Evolutionary conservation across 1,140 invertebrate species (phyloP), one percentile per base, ranked within the genome.

Genomic region (Macrobrachium nipponense): DNA sequence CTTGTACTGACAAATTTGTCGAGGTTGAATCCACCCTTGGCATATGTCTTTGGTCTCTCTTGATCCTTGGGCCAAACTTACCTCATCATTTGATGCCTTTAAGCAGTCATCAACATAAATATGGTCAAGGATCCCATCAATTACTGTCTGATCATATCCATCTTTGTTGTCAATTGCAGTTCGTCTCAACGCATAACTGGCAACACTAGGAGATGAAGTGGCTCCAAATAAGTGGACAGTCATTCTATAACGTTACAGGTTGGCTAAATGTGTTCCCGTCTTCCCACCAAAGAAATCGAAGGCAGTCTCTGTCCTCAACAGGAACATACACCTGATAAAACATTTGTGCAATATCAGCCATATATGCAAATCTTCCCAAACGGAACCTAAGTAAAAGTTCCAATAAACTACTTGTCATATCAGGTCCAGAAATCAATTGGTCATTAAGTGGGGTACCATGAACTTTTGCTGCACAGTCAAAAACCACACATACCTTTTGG

Each of bases 271-370:
- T 10, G 20, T 68, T 20, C 8, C 59, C 59, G 20, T 14, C 79
- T 11, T 44, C n/a, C 68, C 79, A 80, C 79, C 58, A 80, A 17
- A 43, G 18, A 60, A 80, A 80, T 51, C 51, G 61, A n/a, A 80
- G 36, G 18, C 6, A 6, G 20, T 59, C 44, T 18, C 78, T n/a
- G 51, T 80, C 5, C 78, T 80, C 6, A 18, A 10, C 0, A 58
- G 78, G 11, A n/a, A 80, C 44, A 27, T 27, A 36, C 17, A 80
- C 51, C 43, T 80, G 78, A 43, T 80, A 59, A 18, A 80, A 59
- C 78, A 80, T 80, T 66, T 36, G 18, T 36, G 44, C 78, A 7
- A 80, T 59, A 60, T 80, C 44, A 7, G 78, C 44, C 44, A 80
- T 60, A 18, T 58, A n/a, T 14, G 78, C 36, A 43, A 80, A 36